Evolutionary conservation across 2,113 vertebrate species (phyloP).

Genomic region (Equus przewalskii): DNA sequence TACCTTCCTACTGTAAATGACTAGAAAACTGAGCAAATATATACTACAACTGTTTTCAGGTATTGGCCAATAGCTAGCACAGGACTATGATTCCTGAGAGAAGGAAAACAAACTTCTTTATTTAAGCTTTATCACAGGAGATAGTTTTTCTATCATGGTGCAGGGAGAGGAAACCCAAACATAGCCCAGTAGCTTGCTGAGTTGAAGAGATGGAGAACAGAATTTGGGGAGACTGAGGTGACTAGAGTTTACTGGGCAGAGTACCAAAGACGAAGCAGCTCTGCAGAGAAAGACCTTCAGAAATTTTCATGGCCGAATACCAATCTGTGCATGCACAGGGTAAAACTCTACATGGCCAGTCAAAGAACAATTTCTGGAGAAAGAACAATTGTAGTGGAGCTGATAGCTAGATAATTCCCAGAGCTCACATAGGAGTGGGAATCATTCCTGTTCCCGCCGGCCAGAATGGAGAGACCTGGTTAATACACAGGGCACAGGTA

Average conservation of each 20-base stretch:
- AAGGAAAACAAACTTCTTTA: background rate
- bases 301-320: background rate
- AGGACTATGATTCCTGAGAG: background rate
- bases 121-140: conserved; percentile 6
- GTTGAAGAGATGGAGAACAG: background rate
- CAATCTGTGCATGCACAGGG: background rate
- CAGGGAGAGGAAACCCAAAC: background rate
- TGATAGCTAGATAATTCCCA: background rate
- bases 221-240: background rate
- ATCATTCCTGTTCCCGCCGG: background rate
- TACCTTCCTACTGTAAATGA: background rate
- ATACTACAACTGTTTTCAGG: background rate
- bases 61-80: background rate
- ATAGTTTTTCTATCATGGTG: background rate
- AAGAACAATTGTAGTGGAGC: background rate
- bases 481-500: background rate
- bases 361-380: background rate
- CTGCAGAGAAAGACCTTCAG: background rate
- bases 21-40: background rate
- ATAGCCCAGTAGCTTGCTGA: background rate
- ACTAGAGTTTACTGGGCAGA: background rate
- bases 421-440: background rate
- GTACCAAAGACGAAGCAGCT: background rate
- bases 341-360: background rate
- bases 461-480: background rate